Base-by-base conservation (phyloP, 2,113 vertebrate genomes). In the Ictalurus punctatus region DNA sequence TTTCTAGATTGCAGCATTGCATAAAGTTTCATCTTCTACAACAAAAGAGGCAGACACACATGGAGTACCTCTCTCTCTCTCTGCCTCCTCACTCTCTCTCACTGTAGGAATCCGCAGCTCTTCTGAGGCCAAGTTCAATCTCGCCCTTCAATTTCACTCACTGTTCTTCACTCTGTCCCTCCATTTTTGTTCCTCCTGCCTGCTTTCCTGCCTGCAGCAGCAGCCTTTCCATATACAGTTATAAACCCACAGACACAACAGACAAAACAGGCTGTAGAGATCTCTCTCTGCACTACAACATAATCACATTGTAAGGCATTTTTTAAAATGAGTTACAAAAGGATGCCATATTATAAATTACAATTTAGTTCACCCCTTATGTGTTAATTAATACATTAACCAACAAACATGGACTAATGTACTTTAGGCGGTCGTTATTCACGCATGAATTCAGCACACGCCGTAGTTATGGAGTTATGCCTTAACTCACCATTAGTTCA, bases 41-140 rank as follows among this genome's bases (percentile, higher is more conserved):
- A 92, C 91, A 90, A 87, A 88, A 86, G 85, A 83, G 76, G 87
- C 81, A 59, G 56, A 56, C 67, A 34, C 52, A 67, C 87, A 54
- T 27, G 69, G 80, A 73, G 81, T 89, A 76, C 17, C 23, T 67
- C 63, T 78, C 37, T 67, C 63, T 78, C 37, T 37, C 84, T 73
- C 58, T 44, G 7, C 87, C 37, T 54, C n/a, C 48, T 34, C 59
- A 8, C 27, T 71, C 63, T 79, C 91, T 92, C 86, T 92, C 91
- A 76, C 93, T 85, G 91, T 90, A 85, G 84, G 92, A 92, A 90
- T 91, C 93, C 89, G 87, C 87, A 78, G 89, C 85, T 85, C 27
- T 90, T 93, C 91, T 65, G 87, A 92, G 93, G 93, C 88, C 61
- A 88, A 92, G 93, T 93, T 95, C 93, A 93, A 91, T 88, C 92